Evolutionary conservation across 2,888 invertebrate genomes (phyloP), one percentile per base, ranked within the genome.

Genomic region (Orthosia gracilis): DNA sequence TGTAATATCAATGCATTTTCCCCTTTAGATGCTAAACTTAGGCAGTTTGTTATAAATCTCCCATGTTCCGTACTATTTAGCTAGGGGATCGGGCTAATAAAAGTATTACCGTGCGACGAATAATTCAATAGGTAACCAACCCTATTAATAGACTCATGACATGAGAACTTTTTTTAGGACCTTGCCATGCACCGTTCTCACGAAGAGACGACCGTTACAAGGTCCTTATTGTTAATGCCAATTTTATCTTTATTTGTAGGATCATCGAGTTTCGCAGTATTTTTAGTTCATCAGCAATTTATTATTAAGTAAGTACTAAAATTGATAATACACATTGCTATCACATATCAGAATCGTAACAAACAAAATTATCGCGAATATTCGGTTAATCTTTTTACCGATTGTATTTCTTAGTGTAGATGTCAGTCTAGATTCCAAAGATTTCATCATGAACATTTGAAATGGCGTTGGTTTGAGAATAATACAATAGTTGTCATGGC

Each of bases 81-180:
- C 45, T 68, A 71, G 74, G 85, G 82, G 66, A 68, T 40, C 69
- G 64, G 40, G 52, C 13, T 57, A 68, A 68, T 64, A 84, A 71
- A 78, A 74, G 40, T 65, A 64, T 63, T 54, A 64, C 57, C 52
- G 62, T 82, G 66, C 54, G 65, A 57, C 62, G 47, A 67, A 57
- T 54, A 82, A 74, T 74, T 83, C 64, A 84, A 68, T 59, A 62
- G 17, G 17, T 62, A 79, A 69, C 55, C 31, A 69, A 71, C 73
- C 78, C 85, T 85, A 85, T 66, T 77, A 79, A 70, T 83, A 83
- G 85, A 82, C 26, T 69, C 74, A 73, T 75, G 83, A 50, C 72
- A 85, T 73, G 82, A 65, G 78, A 78, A 74, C 31, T 45, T 82
- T 85, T 84, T 83, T 82, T 82, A 74, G 45, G 64, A 70, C 69